Conservation (phyloP, 2,113 vertebrate species). For the Rissa tridactyla region DNA sequence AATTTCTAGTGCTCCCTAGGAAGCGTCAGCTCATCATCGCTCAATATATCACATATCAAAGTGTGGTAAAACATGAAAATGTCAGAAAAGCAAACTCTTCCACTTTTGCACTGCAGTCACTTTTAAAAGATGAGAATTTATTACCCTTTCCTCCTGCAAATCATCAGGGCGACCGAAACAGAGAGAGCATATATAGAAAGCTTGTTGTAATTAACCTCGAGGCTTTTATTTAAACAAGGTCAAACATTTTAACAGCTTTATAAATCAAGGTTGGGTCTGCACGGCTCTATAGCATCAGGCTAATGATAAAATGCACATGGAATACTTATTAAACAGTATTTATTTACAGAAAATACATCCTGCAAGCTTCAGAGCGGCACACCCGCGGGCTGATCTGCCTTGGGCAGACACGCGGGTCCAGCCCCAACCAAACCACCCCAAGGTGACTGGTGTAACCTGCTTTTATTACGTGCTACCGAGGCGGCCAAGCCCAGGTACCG, state of each 20-base stretch:
- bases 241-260: conserved; percentile 54
- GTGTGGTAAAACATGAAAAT: conserved; percentile 10
- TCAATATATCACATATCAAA: conserved; percentile 42
- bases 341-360: conserved; percentile 32
- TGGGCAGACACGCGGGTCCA: not conserved
- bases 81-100: conserved; percentile 32
- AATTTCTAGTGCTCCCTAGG: not conserved
- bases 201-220: conserved; percentile 55
- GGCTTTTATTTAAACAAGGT: conserved; percentile 61
- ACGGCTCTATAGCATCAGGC: not conserved
- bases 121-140: conserved; percentile 30
- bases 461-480: not conserved
- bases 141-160: conserved; percentile 23
- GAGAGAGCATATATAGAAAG: not conserved
- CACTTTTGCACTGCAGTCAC: not conserved
- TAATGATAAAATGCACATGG: conserved; percentile 13
- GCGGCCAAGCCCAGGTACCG: not conserved
- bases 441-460: not conserved
- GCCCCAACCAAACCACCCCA: not conserved
- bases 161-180: conserved; percentile 21
- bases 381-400: not conserved
- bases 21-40: not conserved
- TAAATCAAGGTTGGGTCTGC: conserved; percentile 23
- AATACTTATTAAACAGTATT: conserved; percentile 28
- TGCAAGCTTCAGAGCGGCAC: not conserved